Evolutionary conservation across 2,888 invertebrate genomes (phyloP), one percentile per base, ranked within the genome.

Genomic region (Caenorhabditis imperialis): DNA sequence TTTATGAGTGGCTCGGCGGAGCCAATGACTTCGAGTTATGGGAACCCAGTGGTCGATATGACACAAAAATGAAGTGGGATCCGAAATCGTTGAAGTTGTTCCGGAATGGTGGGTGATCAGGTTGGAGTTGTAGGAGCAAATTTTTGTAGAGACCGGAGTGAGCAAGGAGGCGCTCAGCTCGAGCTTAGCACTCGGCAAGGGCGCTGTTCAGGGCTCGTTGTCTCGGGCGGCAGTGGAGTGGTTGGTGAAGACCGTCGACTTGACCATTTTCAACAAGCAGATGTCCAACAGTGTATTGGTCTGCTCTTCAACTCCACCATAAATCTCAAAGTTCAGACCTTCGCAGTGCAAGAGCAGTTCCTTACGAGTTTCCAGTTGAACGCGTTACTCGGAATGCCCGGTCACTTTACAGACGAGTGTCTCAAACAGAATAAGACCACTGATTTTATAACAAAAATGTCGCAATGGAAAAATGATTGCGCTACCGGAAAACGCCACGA

Each of bases 311-410:
- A n/a, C n/a, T n/a, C n/a, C n/a, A n/a, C n/a, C n/a, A n/a, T n/a
- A n/a, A 30, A 30, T 30, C 6, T 30, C 40, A 8, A 2, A 1
- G 54, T 69, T 37, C 55, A 75, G 75, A 23, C 16, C 3, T 75
- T 60, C 45, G 75, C 71, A 3, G 78, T 72, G 3, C 75, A 78
- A 44, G 78, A 78, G 42, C 58, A 69, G 35, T 71, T 71, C 42
- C 42, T 67, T 2, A 50, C 58, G 1, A 70, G 63, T 14, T 65
- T 78, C 22, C 78, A 78, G 61, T 48, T 62, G 16, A 65, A 55
- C 18, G 71, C 70, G 3, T 58, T 50, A 14, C 50, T 77, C 10
- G 50, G n/a, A 16, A 77, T 77, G 77, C 77, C 77, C 7, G 77
- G 77, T 1, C 54, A 67, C 50, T 77, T 75, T 37, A 63, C 62